Evolutionary conservation across 2,888 invertebrate species (phyloP).

Genomic region (Cheilosia scutellata): DNA sequence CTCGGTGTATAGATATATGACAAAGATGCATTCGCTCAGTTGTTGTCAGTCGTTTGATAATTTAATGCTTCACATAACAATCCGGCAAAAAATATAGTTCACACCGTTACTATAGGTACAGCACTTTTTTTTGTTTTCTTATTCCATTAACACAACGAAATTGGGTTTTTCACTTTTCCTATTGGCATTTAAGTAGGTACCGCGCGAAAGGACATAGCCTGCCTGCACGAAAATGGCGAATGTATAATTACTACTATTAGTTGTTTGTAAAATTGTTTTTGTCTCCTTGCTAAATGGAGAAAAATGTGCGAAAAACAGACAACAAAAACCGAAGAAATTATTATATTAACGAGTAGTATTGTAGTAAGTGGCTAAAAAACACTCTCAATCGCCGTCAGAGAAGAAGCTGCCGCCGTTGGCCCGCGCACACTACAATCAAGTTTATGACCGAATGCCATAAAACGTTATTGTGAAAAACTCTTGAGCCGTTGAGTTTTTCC

Average conservation of each 20-base stretch:
- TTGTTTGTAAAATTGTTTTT: conserved; percentile 9
- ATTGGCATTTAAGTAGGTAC: conserved; percentile 1
- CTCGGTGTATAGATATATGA: conserved; percentile 10
- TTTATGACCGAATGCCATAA: conserved; percentile 85
- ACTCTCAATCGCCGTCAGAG: conserved; percentile 66
- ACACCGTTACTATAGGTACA: conserved; percentile 33
- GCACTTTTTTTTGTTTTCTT: conserved; percentile 1
- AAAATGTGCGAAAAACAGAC: not conserved
- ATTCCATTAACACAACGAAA: conserved; percentile 5
- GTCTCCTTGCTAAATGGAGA: not conserved
- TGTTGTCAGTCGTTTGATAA: conserved; percentile 8
- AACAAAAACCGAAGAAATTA: conserved; percentile 40
- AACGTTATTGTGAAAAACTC: conserved; percentile 83
- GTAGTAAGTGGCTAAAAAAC: conserved; percentile 53
- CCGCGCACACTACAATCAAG: conserved; percentile 80
- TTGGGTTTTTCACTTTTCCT: conserved; percentile 1
- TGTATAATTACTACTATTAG: conserved; percentile 32
- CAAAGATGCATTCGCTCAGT: conserved; percentile 42
- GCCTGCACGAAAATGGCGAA: conserved; percentile 25
- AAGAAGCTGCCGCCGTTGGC: conserved; percentile 71
- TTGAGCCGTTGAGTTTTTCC: conserved; percentile 78
- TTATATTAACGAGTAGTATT: conserved; percentile 27
- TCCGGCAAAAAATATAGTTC: conserved; percentile 25
- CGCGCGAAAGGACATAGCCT: conserved; percentile 17
- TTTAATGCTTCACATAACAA: conserved; percentile 38